Evolutionary conservation across 2,113 vertebrate genomes (phyloP), one percentile per base, ranked within the genome.

Genomic region (Centropus unirufus): DNA sequence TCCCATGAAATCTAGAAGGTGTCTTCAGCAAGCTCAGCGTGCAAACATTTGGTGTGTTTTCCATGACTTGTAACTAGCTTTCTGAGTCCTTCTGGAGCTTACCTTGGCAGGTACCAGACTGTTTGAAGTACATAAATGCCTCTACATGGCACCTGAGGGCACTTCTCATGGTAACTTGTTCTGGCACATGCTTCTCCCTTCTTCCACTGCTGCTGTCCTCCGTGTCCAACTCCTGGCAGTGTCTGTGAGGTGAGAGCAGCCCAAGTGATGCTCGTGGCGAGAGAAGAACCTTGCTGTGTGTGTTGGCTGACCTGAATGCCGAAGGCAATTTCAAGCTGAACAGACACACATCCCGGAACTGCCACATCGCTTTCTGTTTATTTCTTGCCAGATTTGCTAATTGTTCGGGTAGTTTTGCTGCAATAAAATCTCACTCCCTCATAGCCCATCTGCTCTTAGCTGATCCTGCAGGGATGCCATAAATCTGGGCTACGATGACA

Each of bases 341-440:
- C 81, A 85, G 91, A 13, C 90, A 80, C 26, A 34, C 74, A 29
- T 63, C 78, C 12, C 39, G 14, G 84, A 85, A 57, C 93, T 46
- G 90, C 93, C 92, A 42, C 32, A 11, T 81, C 20, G 32, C 92
- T 96, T 55, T 47, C 93, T 92, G 88, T 90, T 96, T 90, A 73
- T 94, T 96, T 90, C 92, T 79, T 94, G 94, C 95, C 92, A 94
- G 93, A 90, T 96, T 78, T 95, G 73, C 90, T 96, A 92, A 96
- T 95, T 92, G 96, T 89, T 95, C 44, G 86, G 88, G 94, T 94
- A 89, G 94, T 94, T 96, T 92, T 2, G 0, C 88, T 58, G 93
- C 96, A 93, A 92, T 96, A 87, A 96, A 96, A 96, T 95, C 95
- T 92, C 95, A 92, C 94, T 97, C 94, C 93, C 93, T 97, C 95